These are phyloP conservation scores for Phaedon cochleariae DNA, from an alignment of 2,888 invertebrate species.

Conservation along the genomic window DNA sequence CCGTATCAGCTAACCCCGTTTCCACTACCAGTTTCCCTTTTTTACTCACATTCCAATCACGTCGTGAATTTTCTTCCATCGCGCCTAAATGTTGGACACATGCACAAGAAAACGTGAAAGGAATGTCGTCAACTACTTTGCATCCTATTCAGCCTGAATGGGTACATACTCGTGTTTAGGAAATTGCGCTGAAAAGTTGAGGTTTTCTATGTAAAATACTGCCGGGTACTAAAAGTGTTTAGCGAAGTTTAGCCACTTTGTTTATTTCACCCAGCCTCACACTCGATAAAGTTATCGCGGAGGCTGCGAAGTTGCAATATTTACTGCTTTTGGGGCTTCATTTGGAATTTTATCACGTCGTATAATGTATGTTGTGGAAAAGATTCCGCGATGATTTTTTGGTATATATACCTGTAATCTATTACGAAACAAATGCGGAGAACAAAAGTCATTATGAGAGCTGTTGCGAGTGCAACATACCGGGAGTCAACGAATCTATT, in stretches of 20 bases:
- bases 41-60: neutral
- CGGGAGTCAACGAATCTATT: no score
- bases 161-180: constrained; percentile 28
- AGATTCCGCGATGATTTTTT: constrained; percentile 4
- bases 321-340: constrained; percentile 26
- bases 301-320: constrained; percentile 38
- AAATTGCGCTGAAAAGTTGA: constrained; percentile 38
- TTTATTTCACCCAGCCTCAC: constrained; percentile 40
- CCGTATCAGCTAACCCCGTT: neutral
- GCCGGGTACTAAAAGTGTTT: constrained; percentile 37
- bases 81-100: constrained; percentile 42
- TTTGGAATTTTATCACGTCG: constrained; percentile 20
- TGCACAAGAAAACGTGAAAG: constrained; percentile 40
- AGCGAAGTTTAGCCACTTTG: constrained; percentile 41
- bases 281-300: constrained; percentile 42
- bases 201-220: constrained; percentile 39
- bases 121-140: constrained; percentile 39
- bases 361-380: neutral
- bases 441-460: neutral
- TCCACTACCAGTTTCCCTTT: neutral
- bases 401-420: neutral
- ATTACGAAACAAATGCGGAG: neutral
- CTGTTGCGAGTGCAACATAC: neutral
- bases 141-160: constrained; percentile 38
- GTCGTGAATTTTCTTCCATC: constrained; percentile 14